Conservation (phyloP, 2,888 invertebrate genomes). For the Nomada lathburiana region DNA sequence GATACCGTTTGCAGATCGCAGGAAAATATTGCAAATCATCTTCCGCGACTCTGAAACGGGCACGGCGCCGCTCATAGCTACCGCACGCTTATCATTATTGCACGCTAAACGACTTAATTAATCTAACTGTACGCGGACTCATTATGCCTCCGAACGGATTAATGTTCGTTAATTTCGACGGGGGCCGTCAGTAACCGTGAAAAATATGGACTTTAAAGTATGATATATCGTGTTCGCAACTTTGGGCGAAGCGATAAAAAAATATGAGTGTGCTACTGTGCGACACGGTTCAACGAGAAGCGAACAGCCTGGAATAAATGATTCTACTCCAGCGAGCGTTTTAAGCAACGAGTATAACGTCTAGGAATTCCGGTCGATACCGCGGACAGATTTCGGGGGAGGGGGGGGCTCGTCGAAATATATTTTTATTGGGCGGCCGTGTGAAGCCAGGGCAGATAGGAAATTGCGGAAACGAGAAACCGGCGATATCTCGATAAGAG, state of each 20-base stretch:
- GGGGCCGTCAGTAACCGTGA: constrained; percentile 41
- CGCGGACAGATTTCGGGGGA: constrained; percentile 34
- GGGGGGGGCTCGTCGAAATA: constrained; percentile 53
- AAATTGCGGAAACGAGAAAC: constrained; percentile 82
- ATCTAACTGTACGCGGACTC: constrained; percentile 41
- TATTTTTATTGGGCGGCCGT: constrained; percentile 69
- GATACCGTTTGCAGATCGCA: constrained; percentile 23
- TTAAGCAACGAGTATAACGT: neutral
- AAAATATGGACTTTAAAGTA: constrained; percentile 11
- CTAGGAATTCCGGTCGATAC: constrained; percentile 35
- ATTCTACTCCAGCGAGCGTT: neutral
- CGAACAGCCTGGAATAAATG: neutral
- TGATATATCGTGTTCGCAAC: no score
- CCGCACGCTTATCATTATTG: constrained; percentile 27
- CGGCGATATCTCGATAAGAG: constrained; percentile 82
- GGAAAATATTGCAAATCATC: constrained; percentile 10
- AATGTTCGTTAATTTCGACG: constrained; percentile 34
- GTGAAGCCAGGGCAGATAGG: constrained; percentile 61
- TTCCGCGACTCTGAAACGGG: constrained; percentile 13
- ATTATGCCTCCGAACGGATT: constrained; percentile 16
- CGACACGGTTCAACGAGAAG: neutral
- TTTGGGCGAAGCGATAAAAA: no score
- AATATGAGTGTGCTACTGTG: no score
- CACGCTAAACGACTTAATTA: constrained; percentile 42
- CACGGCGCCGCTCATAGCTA: constrained; percentile 18